Base-by-base conservation (phyloP, 2,888 invertebrate genomes). In the Odontocerum albicorne region DNA sequence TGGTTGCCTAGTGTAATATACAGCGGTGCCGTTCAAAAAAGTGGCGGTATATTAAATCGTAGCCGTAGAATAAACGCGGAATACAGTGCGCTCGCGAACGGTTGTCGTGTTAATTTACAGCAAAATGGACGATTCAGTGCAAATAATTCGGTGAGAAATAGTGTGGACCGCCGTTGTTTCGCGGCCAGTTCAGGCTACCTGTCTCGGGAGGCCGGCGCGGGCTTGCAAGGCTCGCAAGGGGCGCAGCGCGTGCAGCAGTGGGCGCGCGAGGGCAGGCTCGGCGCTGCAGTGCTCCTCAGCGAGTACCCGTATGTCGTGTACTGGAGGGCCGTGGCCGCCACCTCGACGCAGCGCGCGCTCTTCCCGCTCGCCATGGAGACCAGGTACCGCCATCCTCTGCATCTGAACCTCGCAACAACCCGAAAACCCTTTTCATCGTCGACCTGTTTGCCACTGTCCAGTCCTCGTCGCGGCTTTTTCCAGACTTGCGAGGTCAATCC, bases 1-100 rank as follows among this genome's bases (percentile, higher is more conserved):
- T 60, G 60, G 60, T 53, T 60, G 60, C 60, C 60, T 58, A 57
- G 60, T 55, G 60, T 60, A 33, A 51, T 60, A 55, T 59, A 59
- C 45, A 52, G 52, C 57, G 57, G 57, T 57, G 57, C 52, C 52
- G 57, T 57, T 52, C 57, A 57, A 46, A 57, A 57, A 36, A 57
- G 57, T 57, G 57, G 42, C 47, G 57, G 57, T 52, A 57, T 57
- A 57, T 52, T 52, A 39, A 52, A 49, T 49, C 38, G 57, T 49
- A 57, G 43, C 17, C 46, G 57, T 16, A 57, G 57, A 32, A 47
- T 47, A 17, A 47, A 52, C 51, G 50, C 57, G 47, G 47, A 57
- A 46, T 57, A 47, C 40, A 49, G 57, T 57, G 57, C 52, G 47
- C 27, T 52, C 42, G 43, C 52, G 43, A 57, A 52, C 51, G 57